Evolutionary conservation across 2,797 vertebrate genomes (phyloP), one percentile per base, ranked within the genome.

Genomic region (Spea hammondii): DNA sequence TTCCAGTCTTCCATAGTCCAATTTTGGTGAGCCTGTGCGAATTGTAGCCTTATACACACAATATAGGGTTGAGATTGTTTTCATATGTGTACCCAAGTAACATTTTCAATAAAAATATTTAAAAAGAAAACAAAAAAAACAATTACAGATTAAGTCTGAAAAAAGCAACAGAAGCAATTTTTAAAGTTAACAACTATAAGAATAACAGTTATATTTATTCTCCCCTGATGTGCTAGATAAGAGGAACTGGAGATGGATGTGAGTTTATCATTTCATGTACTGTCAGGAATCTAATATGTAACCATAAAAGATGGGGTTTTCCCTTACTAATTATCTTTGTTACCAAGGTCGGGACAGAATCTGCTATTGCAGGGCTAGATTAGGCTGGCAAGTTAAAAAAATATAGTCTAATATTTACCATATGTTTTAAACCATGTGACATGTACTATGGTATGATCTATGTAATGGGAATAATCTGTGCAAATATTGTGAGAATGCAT

Each of bases 341-440:
- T 57, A 12, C 5, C 44, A 46, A 59, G 8, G 14, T 17, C 6
- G 46, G 54, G 47, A 14, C 10, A 53, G 51, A 7, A 53, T n/a
- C 6, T 69, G 13, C 48, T 51, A 5, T 9, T 48, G 7, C 8
- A n/a, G 50, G 47, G 53, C 44, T 57, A 11, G 54, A 71, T 55
- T 46, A 46, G n/a, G 62, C 6, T 48, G 44, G 32, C 62, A 54
- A 45, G 50, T 14, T 46, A 49, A n/a, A 64, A 44, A 46, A 57
- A 57, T 72, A 68, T 12, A 32, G 5, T 65, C 4, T 76, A 80
- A 70, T 57, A 32, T 70, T 44, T 66, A 59, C 51, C 66, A 80
- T 76, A 71, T 66, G 46, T 71, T 32, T 65, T 49, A 12, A 69
- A 60, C 14, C 53, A 66, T 6, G 5, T 71, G 45, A 66, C 47